phyloP scores from a whole-genome alignment of 2,113 vertebrate species.

The Sminthopsis crassicaudata region DNA sequence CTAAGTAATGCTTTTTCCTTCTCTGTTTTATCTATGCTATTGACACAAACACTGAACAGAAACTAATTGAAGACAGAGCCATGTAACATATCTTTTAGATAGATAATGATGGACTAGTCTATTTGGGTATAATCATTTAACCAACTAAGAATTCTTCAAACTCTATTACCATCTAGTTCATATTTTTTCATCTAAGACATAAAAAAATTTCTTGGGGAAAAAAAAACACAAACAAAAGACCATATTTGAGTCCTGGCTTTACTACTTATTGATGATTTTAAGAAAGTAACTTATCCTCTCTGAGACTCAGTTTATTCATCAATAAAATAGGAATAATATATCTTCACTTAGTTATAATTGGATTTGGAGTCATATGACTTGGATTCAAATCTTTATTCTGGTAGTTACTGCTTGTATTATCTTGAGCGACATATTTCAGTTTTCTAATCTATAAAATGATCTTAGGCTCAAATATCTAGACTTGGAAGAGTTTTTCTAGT shows the following conservation, averaged over 20 bases:
- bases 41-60: neutral
- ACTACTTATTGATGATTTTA: neutral
- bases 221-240: neutral
- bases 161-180: neutral
- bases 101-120: neutral
- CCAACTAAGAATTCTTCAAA: neutral
- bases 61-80: neutral
- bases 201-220: neutral
- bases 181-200: neutral
- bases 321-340: neutral
- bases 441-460: neutral
- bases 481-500: neutral
- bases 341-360: neutral
- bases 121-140: neutral
- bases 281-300: constrained; percentile 5
- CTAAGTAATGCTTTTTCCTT: neutral
- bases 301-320: constrained; percentile 3
- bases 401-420: neutral
- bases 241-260: constrained; percentile 3
- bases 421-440: neutral
- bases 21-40: neutral
- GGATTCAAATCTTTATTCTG: neutral
- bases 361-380: neutral
- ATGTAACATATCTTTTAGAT: neutral
- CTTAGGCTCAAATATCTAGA: neutral